A percentile compares a stretch with the other conserved stretches of the same genome.
Evolutionary conservation across 1,140 invertebrate genomes (phyloP).

Genomic region (Dolichoris vasculosae): DNA sequence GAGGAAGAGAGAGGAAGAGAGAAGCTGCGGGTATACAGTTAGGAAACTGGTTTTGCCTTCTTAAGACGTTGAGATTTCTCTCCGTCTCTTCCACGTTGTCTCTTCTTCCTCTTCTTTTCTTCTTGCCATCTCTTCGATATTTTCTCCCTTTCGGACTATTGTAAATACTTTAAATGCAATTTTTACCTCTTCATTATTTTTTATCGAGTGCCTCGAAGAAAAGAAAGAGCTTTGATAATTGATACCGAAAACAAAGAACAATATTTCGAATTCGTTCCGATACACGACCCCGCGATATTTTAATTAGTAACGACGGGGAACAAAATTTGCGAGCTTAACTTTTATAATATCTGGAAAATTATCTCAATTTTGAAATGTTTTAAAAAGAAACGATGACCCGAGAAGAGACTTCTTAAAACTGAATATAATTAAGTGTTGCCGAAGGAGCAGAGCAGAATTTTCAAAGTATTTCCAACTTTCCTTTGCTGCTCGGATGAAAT

Average conservation of each 20-base stretch:
- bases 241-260: background rate
- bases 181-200: background rate
- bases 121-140: conserved; percentile 16
- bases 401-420: background rate
- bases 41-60: conserved; percentile 55
- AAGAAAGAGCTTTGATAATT: no score
- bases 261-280: background rate
- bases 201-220: no score
- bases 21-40: conserved; percentile 51
- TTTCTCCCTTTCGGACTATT: background rate
- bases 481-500: background rate
- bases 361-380: background rate
- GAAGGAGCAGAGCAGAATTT: background rate
- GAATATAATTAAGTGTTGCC: background rate
- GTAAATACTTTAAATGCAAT: background rate
- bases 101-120: conserved; percentile 28
- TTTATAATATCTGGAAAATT: background rate
- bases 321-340: background rate
- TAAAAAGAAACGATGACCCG: background rate
- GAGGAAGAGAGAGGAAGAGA: conserved; percentile 39
- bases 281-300: background rate
- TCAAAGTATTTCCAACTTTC: background rate
- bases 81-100: conserved; percentile 32
- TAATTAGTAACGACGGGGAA: background rate
- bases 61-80: conserved; percentile 44